These are phyloP conservation scores for Microctonus hyperodae DNA, from an alignment of 2,888 invertebrate genomes.

Conservation along the genomic window DNA sequence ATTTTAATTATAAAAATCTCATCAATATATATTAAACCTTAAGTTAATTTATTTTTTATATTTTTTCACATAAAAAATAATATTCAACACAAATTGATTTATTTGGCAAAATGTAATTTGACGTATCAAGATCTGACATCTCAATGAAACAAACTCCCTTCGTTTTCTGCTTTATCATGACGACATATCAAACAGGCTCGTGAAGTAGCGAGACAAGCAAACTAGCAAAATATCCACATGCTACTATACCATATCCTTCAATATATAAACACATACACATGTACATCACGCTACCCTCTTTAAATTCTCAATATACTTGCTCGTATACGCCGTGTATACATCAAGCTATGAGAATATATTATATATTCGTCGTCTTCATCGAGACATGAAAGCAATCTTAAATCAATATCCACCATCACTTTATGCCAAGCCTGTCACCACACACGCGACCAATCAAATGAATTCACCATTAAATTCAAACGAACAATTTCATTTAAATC, in stretches of 20 bases:
- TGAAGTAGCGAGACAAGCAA: conserved; percentile 12
- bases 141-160: neutral
- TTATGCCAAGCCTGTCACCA: neutral
- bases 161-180: neutral
- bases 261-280: neutral
- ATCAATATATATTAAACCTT: no score
- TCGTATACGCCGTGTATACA: neutral
- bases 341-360: neutral
- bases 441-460: neutral
- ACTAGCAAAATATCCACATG: conserved; percentile 7
- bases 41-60: no score
- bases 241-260: neutral
- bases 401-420: conserved; percentile 11
- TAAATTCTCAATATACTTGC: neutral
- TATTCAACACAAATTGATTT: neutral
- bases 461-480: neutral
- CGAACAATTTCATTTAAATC: neutral
- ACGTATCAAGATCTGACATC: conserved; percentile 1
- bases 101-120: neutral
- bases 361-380: neutral
- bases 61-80: no score
- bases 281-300: neutral
- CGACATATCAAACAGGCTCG: conserved; percentile 10
- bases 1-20: no score
- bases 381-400: conserved; percentile 12